Percentiles rank a stretch among this genome's conserved stretches.
phyloP scores from a whole-genome alignment of 2,888 invertebrate species.

The Mystacides longicornis region DNA sequence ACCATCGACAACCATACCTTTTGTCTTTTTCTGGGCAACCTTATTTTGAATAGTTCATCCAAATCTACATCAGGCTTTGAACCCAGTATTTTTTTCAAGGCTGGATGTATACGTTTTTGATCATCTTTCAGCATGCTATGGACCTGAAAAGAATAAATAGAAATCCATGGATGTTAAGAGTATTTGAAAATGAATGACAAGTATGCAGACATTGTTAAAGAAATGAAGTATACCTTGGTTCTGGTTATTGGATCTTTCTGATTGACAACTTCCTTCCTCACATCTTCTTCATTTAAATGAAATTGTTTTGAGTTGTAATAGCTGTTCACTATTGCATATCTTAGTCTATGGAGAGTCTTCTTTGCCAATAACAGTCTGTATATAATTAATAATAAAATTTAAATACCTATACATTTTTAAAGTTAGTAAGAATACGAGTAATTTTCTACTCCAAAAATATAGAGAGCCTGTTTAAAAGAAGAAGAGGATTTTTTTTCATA shows the following conservation, averaged over 20 bases:
- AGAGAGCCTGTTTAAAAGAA: no score
- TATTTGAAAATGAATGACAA: not conserved
- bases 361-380: conserved; percentile 37
- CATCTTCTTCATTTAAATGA: conserved; percentile 29
- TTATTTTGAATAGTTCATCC: conserved; percentile 41
- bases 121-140: conserved; percentile 36
- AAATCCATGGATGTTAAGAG: not conserved
- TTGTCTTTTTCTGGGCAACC: conserved; percentile 43
- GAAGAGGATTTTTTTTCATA: no score
- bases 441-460: no score
- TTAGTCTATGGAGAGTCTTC: conserved; percentile 37
- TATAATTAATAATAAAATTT: not conserved
- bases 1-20: no score
- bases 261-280: conserved; percentile 37
- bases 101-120: conserved; percentile 63
- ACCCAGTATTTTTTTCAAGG: conserved; percentile 64
- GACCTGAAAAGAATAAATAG: conserved; percentile 30
- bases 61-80: conserved; percentile 45
- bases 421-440: no score
- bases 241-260: conserved; percentile 37
- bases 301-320: conserved; percentile 40
- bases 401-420: no score
- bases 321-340: conserved; percentile 37
- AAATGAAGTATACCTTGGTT: conserved; percentile 35
- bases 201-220: not conserved